Conservation (phyloP, 2,888 invertebrate genomes). For the Peribatodes rhomboidaria region DNA sequence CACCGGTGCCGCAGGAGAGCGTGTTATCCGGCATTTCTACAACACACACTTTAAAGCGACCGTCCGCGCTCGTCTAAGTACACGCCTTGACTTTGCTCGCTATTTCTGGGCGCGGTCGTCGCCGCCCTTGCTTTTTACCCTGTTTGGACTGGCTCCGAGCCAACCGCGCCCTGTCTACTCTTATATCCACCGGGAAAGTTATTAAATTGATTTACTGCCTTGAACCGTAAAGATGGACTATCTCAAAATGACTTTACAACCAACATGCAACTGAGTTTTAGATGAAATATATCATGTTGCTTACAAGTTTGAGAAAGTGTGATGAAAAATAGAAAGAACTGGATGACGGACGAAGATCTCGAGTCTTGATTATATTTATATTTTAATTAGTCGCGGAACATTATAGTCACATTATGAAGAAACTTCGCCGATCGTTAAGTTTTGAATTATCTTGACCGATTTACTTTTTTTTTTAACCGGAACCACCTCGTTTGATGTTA, state of each 20-base stretch:
- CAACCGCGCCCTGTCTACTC: constrained; percentile 75
- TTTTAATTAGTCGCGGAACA: constrained; percentile 43
- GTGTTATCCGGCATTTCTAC: constrained; percentile 40
- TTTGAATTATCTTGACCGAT: constrained; percentile 13
- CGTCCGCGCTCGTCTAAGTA: constrained; percentile 59
- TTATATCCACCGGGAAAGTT: constrained; percentile 62
- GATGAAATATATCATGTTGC: constrained; percentile 22
- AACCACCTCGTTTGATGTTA: background rate
- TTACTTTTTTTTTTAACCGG: background rate
- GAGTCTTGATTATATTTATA: constrained; percentile 41
- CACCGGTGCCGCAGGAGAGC: constrained; percentile 25
- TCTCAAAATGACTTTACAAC: constrained; percentile 33
- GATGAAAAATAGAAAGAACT: constrained; percentile 25
- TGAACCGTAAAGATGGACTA: constrained; percentile 28
- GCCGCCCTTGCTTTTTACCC: constrained; percentile 83
- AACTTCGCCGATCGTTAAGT: constrained; percentile 25
- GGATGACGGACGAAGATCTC: constrained; percentile 21
- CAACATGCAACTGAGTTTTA: constrained; percentile 26
- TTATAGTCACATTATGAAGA: constrained; percentile 26
- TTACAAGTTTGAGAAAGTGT: constrained; percentile 39
- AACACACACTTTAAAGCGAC: constrained; percentile 51
- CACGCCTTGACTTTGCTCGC: constrained; percentile 85
- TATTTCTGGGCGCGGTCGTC: constrained; percentile 81
- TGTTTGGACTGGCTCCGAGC: constrained; percentile 81
- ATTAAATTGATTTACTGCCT: constrained; percentile 60